phyloP scores from a whole-genome alignment of 2,888 invertebrate species.

The Ecdyonurus torrentis region DNA sequence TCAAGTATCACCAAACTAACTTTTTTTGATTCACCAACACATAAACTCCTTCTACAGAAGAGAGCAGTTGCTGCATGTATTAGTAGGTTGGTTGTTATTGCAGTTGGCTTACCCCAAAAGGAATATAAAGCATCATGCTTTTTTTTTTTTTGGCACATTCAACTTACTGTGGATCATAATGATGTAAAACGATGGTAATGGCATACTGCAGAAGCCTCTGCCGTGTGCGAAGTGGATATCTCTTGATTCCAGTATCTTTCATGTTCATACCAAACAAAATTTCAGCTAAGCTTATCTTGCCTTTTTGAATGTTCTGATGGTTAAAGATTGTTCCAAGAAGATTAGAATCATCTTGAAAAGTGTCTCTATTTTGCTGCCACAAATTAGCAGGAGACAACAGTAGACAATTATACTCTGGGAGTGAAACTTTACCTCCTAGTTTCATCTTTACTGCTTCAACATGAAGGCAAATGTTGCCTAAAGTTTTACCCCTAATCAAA shows the following conservation, averaged over 20 bases:
- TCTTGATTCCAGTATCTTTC: conserved; percentile 76
- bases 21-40: too few species aligned
- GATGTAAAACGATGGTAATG: conserved; percentile 68
- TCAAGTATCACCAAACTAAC: conserved; percentile 5
- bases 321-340: conserved; percentile 67
- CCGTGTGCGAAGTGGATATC: conserved; percentile 68
- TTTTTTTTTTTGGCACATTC: not conserved
- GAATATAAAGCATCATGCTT: not conserved
- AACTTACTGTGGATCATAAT: conserved; percentile 57
- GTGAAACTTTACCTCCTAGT: conserved; percentile 33
- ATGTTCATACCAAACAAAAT: conserved; percentile 85
- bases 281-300: conserved; percentile 70
- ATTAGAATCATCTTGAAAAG: conserved; percentile 62
- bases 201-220: conserved; percentile 80
- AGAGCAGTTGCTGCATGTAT: not conserved
- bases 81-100: not conserved
- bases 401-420: conserved; percentile 86
- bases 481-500: conserved; percentile 47
- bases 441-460: conserved; percentile 59
- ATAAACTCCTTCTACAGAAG: conserved; percentile 6
- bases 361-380: conserved; percentile 71
- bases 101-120: too few species aligned
- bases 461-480: conserved; percentile 71
- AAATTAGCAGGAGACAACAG: conserved; percentile 85
- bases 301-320: conserved; percentile 70